These are phyloP conservation scores for Protonibea diacanthus DNA, from an alignment of 2,797 vertebrate species.

Conservation along the genomic window DNA sequence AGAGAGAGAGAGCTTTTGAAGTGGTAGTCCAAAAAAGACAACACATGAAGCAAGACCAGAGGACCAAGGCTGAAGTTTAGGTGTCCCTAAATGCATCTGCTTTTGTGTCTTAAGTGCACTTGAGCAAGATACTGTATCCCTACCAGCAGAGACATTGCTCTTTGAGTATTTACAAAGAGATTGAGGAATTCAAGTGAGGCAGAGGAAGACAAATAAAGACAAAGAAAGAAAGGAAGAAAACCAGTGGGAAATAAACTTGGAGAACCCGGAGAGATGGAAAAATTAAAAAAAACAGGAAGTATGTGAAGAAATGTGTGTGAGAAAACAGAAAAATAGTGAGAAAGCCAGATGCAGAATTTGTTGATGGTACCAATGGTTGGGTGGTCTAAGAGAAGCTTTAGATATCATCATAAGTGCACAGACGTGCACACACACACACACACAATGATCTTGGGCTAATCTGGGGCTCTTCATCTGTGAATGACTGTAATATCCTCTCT, in stretches of 20 bases:
- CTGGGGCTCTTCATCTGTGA: constrained; percentile 68
- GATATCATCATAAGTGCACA: constrained; percentile 23
- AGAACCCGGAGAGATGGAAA: not conserved
- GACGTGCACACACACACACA: constrained; percentile 5
- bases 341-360: constrained; percentile 30
- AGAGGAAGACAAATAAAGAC: not conserved
- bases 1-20: not conserved
- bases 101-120: not conserved
- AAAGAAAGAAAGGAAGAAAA: not conserved
- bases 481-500: constrained; percentile 76
- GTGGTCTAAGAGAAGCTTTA: constrained; percentile 40
- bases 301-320: not conserved
- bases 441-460: constrained; percentile 56
- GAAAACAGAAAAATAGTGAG: not conserved
- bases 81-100: not conserved
- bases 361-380: constrained; percentile 36
- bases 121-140: not conserved
- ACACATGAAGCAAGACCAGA: not conserved
- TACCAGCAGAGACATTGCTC: not conserved
- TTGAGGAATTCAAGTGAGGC: not conserved
- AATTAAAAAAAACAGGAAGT: not conserved
- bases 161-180: not conserved
- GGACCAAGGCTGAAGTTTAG: not conserved
- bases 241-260: not conserved
- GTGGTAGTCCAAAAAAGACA: not conserved